Evolutionary conservation across 2,797 vertebrate species (phyloP).

Genomic region (Pampus argenteus): DNA sequence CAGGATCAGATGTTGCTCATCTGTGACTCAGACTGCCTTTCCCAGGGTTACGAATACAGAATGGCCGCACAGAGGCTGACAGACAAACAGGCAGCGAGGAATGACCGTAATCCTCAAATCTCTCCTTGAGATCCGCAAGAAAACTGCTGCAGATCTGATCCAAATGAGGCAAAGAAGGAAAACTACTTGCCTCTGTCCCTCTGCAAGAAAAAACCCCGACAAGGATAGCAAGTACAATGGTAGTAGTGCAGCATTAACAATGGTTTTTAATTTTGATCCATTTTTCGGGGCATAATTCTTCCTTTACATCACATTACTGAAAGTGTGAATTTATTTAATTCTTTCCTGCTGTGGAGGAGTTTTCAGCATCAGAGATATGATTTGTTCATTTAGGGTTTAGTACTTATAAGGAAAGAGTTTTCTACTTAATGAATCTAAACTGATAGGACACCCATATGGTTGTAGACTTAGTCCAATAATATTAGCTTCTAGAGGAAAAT

Average conservation of each 20-base stretch:
- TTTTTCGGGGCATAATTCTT: neutral
- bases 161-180: constrained; percentile 61
- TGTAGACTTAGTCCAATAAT: constrained; percentile 11
- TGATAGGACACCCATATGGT: constrained; percentile 3
- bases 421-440: neutral
- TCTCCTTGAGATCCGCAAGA: constrained; percentile 45
- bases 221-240: too few species aligned
- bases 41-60: constrained; percentile 46
- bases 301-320: neutral
- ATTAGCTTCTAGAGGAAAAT: constrained; percentile 23
- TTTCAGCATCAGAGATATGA: neutral
- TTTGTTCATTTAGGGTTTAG: too few species aligned
- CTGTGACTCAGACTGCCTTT: constrained; percentile 57
- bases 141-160: constrained; percentile 64
- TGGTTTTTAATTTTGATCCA: too few species aligned
- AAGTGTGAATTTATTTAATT: neutral
- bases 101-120: constrained; percentile 55
- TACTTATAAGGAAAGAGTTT: too few species aligned
- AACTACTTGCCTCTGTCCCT: constrained; percentile 56
- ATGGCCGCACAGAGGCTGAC: constrained; percentile 40
- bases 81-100: constrained; percentile 56
- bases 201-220: neutral
- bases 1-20: constrained; percentile 68
- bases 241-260: too few species aligned
- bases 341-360: constrained; percentile 41